These are phyloP conservation scores for Phaedon cochleariae DNA, from an alignment of 2,888 invertebrate species.

Conservation along the genomic window DNA sequence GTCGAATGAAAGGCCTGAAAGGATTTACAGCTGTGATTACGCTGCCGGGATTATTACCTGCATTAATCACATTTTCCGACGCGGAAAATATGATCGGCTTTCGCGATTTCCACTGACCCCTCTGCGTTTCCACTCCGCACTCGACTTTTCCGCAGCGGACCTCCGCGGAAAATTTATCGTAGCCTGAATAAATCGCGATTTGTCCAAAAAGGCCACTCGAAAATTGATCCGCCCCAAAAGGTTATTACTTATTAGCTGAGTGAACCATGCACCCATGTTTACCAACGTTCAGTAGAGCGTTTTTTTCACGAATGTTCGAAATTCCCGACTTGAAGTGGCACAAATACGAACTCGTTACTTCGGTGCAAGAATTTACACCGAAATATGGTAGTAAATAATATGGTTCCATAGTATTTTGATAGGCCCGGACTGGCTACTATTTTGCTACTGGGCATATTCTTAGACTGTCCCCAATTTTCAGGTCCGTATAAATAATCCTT, in stretches of 20 bases:
- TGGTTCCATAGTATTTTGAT: too few species aligned
- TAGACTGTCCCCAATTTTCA: too few species aligned
- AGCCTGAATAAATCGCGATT: neutral
- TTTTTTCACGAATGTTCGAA: too few species aligned
- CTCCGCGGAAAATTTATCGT: neutral
- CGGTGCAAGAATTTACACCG: too few species aligned
- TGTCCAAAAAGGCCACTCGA: neutral
- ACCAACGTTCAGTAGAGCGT: too few species aligned
- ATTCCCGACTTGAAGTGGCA: too few species aligned
- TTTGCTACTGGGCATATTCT: too few species aligned
- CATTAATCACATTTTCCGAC: neutral
- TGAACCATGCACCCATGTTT: too few species aligned
- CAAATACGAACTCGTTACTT: too few species aligned
- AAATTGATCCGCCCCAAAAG: neutral
- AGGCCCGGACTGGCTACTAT: too few species aligned
- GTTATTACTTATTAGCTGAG: neutral
- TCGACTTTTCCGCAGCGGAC: neutral
- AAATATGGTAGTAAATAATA: too few species aligned
- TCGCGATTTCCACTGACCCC: neutral
- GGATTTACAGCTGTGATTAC: neutral
- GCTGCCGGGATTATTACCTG: neutral
- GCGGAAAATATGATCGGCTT: conserved; percentile 1
- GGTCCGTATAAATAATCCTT: too few species aligned
- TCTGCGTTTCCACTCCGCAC: neutral
- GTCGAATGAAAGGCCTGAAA: neutral